Conservation (phyloP, 2,888 invertebrate genomes). For the Lochmaea crataegi region DNA sequence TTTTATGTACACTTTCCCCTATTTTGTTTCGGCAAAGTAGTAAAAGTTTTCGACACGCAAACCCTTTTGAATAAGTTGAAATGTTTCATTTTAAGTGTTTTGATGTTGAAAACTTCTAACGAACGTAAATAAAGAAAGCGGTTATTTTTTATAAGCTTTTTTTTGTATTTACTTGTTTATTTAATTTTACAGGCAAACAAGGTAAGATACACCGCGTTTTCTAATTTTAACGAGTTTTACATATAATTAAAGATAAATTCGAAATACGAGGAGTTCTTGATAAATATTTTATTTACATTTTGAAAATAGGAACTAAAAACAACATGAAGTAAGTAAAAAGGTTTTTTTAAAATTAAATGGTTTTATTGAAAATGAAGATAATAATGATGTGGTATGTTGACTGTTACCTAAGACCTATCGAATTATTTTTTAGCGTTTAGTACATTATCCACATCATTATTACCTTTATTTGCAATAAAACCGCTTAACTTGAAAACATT, state of each 20-base stretch:
- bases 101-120: not conserved
- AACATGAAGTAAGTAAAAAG: too few relatives aligned
- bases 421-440: too few relatives aligned
- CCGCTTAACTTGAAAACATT: too few relatives aligned
- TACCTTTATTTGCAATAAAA: too few relatives aligned
- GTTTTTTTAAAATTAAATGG: too few relatives aligned
- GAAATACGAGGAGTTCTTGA: not conserved
- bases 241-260: not conserved
- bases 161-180: not conserved
- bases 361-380: too few relatives aligned
- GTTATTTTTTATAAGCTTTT: not conserved
- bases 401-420: too few relatives aligned
- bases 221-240: not conserved
- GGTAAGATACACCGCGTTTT: not conserved
- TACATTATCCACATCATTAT: too few relatives aligned
- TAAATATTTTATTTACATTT: too few relatives aligned
- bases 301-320: too few relatives aligned
- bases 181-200: not conserved
- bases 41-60: conserved; percentile 21
- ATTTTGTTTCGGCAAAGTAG: conserved; percentile 3
- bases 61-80: conserved; percentile 2
- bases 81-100: not conserved
- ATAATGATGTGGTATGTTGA: too few relatives aligned
- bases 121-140: not conserved
- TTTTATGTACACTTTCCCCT: conserved; percentile 1